Evolutionary conservation across 1,140 invertebrate genomes (phyloP).

Genomic region (Phymorhynchus buccinoides): DNA sequence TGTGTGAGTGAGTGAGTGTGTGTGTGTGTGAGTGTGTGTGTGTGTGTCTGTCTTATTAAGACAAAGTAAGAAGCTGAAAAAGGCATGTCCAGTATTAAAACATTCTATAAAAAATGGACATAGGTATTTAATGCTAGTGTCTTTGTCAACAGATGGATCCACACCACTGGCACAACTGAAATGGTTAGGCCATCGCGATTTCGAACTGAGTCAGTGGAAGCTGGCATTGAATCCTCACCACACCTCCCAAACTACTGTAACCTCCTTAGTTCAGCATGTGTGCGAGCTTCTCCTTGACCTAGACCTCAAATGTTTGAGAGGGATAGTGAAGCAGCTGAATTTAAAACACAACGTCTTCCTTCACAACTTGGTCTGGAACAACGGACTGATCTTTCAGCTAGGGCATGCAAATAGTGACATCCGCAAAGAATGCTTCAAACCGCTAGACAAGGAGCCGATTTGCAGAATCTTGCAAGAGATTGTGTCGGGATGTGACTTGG

Average conservation of each 20-base stretch:
- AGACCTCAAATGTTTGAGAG: neutral
- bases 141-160: neutral
- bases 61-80: neutral
- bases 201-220: neutral
- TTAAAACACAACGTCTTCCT: neutral
- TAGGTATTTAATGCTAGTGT: neutral
- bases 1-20: neutral
- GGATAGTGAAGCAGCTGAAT: neutral
- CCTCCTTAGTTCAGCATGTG: neutral
- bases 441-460: neutral
- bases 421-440: neutral
- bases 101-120: neutral
- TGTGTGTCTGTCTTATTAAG: neutral
- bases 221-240: neutral
- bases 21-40: neutral
- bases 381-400: neutral
- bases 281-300: neutral
- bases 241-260: neutral
- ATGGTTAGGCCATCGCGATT: neutral
- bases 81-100: neutral
- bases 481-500: neutral
- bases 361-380: constrained; percentile 7
- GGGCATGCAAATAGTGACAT: constrained; percentile 4
- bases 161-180: neutral
- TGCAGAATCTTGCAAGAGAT: neutral